Base-by-base conservation (phyloP, 1,140 invertebrate species). In the Drosophila simulans region DNA sequence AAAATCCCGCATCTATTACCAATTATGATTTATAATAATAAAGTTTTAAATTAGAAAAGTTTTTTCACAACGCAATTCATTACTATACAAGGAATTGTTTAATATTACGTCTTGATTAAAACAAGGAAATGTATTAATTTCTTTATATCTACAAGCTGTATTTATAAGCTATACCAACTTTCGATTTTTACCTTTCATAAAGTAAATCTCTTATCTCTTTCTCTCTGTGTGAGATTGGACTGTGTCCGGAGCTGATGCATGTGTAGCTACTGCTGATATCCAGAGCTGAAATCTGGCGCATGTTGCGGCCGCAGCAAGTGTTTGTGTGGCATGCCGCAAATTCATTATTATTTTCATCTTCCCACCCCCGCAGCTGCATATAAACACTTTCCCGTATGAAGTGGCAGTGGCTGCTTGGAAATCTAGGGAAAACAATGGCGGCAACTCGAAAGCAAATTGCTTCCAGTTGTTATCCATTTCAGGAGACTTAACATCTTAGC, bases 291-390 rank as follows among this genome's bases (percentile, higher is more conserved):
- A 86, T 86, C 83, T 86, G 83, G 83, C 52, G 75, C 75, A 86
- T 77, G 68, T 77, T 88, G 83, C 80, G 68, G 60, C 62, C 65
- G 79, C 57, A 77, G 65, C 65, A 80, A 83, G 80, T 88, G 84
- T 89, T 79, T 89, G 84, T 89, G 80, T 70, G 84, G 80, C 84
- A 83, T 84, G 66, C 84, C 84, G 64, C 84, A 89, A 80, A 88
- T 88, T 89, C 84, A 88, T 88, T 88, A 88, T 84, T 88, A 84
- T 88, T 88, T 89, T 73, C 58, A 54, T 48, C 62, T 40, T 53
- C 34, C 52, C 60, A 42, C 35, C 55, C 39, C 27, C 12, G 39
- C 70, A 59, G 64, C 27, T 65, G 54, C 69, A 42, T 62, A 70
- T 70, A 70, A 70, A 74, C 49, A 63, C 69, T 63, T 39, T 15